Evolutionary conservation across 2,113 vertebrate genomes (phyloP), one percentile per base, ranked within the genome.

Genomic region (Addax nasomaculatus): DNA sequence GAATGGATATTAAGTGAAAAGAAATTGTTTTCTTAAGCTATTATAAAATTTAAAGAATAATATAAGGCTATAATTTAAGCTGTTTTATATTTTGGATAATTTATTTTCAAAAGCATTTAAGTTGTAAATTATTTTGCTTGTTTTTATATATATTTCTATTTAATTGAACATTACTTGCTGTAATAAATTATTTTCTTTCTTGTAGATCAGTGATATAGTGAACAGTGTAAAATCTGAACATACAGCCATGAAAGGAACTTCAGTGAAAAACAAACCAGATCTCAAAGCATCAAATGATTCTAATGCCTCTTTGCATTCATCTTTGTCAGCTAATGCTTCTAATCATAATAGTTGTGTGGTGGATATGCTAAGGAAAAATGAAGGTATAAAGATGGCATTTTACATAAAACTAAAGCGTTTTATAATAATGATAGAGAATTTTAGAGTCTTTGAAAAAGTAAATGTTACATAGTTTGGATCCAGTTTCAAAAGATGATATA

Each of bases 181-280:
- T 29, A 94, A n/a, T 97, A 85, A 96, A 86, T 43, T 83, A 12
- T 96, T 96, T 89, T 90, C 39, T 92, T 90, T 96, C 96, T 96
- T 98, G 57, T 98, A 99, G 99, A 97, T 98, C 93, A 98, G 97
- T 96, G 98, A 98, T 97, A 98, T 98, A 98, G 97, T 97, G 94
- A 99, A 99, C 90, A 97, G 97, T 97, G 64, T 98, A 97, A 98
- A 98, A 95, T 85, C 97, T 97, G 99, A 99, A 85, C 98, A 98
- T 80, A 96, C 97, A 93, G 90, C 96, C 89, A 47, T 96, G 94
- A 98, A 98, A 96, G 98, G 98, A 85, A 67, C 97, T 89, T 4
- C 97, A 96, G 85, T 90, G 89, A 98, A 98, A 98, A 99, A 97
- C 93, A 98, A 98, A 51, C 10, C 97, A 90, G 97, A 98, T 97